Percentiles rank a stretch among this genome's conserved stretches.
phyloP scores from a whole-genome alignment of 2,888 invertebrate species.

The Alcis repandata region DNA sequence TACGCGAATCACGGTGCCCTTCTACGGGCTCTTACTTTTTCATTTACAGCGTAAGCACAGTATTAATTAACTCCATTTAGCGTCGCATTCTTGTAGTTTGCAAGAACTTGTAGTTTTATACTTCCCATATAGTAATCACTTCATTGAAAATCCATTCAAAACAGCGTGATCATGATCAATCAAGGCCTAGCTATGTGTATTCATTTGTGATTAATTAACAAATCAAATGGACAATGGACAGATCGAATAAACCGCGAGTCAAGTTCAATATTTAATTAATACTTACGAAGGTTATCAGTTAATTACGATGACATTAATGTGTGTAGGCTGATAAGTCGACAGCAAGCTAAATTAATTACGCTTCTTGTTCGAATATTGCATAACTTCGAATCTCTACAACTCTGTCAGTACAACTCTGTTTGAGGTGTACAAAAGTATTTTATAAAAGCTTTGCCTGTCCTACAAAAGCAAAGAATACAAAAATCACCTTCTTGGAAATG shows the following conservation, averaged over 20 bases:
- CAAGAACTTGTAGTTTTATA: background rate
- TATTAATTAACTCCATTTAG: constrained; percentile 8
- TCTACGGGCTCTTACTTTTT: constrained; percentile 15
- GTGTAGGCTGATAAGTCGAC: constrained; percentile 34
- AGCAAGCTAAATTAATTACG: constrained; percentile 17
- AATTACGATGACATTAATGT: constrained; percentile 52
- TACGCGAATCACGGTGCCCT: constrained; percentile 20
- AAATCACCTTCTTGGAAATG: background rate
- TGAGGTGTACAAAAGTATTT: no score
- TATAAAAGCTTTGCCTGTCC: no score
- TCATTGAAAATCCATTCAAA: constrained; percentile 35
- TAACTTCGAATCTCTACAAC: constrained; percentile 4
- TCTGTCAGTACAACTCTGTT: background rate
- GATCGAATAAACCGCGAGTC: constrained; percentile 50
- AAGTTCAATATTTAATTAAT: constrained; percentile 61
- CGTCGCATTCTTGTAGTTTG: background rate
- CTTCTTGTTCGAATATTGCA: constrained; percentile 10
- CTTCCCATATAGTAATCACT: constrained; percentile 10
- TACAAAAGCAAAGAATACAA: no score
- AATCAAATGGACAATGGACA: constrained; percentile 46
- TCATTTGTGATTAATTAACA: constrained; percentile 48
- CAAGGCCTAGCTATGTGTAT: constrained; percentile 40
- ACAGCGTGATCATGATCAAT: constrained; percentile 31
- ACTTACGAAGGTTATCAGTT: constrained; percentile 59
- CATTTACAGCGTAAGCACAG: background rate